Evolutionary conservation across 2,888 invertebrate species (phyloP), one percentile per base, ranked within the genome.

Genomic region (Pollenia angustigena): DNA sequence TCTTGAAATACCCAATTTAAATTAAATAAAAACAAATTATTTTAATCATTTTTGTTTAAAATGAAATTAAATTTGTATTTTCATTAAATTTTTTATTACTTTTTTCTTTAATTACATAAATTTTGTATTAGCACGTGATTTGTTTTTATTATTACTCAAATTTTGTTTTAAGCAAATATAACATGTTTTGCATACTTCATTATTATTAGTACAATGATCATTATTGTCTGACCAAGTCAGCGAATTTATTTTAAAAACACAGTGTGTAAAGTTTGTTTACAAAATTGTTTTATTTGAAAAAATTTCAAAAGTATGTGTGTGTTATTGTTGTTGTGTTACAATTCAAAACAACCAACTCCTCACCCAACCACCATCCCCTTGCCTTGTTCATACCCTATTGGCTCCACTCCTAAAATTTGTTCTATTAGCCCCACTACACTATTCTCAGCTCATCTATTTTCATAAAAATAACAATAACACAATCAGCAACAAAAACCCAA

Each of bases 361-460:
- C 50, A 66, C 40, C 64, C 32, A 60, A 75, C 10, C 56, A 69
- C 32, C 74, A 46, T 62, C 60, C 62, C 66, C 14, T 48, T 48
- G 16, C 14, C 32, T 32, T 32, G 32, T 60, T 4, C 66, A 52
- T n/a, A 16, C 32, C 56, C 16, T 8, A 52, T 68, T 62, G 79
- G 64, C 72, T 81, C 68, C 84, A 72, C 84, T 84, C 78, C 84
- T 78, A 84, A 44, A 81, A 76, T 76, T 52, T 12, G 46, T 58
- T 75, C 32, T 48, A 58, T 71, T 56, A 71, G 4, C 32, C 32
- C 32, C 32, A 32, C 32, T 32, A 72, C 72, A 62, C 58, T 50
- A 56, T 42, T 42, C 10, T 14, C 54, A 40, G 1, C 58, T 16
- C 44, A 32, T 40, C 32, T 74, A 7, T 42, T 42, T 54, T 11